phyloP scores from a whole-genome alignment of 1,140 invertebrate species.

The Araneus ventricosus region DNA sequence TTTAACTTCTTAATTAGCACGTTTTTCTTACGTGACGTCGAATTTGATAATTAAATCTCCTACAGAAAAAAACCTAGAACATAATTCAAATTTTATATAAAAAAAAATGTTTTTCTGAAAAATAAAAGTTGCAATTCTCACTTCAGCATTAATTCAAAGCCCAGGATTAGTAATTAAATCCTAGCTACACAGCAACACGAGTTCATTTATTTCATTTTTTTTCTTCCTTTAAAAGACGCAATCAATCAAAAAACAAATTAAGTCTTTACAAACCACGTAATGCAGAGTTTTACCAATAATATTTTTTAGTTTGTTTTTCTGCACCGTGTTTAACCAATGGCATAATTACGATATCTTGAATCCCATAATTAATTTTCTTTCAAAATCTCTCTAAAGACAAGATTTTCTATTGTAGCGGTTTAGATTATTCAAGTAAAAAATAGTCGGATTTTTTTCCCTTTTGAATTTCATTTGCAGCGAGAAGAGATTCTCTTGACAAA shows the following conservation, averaged over 20 bases:
- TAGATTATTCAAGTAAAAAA: not conserved
- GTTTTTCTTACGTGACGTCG: too few species aligned
- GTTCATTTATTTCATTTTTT: not conserved
- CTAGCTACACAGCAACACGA: not conserved
- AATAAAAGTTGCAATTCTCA: not conserved
- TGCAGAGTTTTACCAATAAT: not conserved
- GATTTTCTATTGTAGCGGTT: constrained; percentile 20
- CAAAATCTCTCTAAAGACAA: not conserved
- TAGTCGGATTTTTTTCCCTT: not conserved
- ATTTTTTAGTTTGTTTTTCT: not conserved
- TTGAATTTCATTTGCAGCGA: not conserved
- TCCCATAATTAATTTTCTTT: constrained; percentile 52
- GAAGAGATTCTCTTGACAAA: not conserved
- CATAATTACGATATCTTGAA: constrained; percentile 49
- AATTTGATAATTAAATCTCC: not conserved
- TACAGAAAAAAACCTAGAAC: not conserved
- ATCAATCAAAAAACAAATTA: constrained; percentile 62
- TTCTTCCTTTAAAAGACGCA: not conserved
- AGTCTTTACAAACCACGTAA: constrained; percentile 34
- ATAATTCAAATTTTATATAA: not conserved
- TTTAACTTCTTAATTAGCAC: too few species aligned
- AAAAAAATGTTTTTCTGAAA: not conserved
- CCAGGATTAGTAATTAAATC: constrained; percentile 34
- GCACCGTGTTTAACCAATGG: not conserved
- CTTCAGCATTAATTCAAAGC: not conserved